Evolutionary conservation across 2,113 vertebrate species (phyloP).

Genomic region (Falco punctatus): DNA sequence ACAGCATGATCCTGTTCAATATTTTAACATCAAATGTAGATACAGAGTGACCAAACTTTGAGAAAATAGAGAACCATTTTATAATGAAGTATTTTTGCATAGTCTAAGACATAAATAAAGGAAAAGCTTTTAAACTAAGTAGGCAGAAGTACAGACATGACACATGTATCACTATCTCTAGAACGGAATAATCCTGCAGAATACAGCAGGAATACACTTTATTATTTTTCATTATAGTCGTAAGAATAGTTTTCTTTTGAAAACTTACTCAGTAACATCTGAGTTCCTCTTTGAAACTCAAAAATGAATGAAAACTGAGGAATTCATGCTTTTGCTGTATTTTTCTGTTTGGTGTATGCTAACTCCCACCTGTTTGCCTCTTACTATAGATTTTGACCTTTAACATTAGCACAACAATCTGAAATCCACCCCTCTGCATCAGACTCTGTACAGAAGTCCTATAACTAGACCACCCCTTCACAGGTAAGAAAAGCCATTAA

Average conservation of each 20-base stretch:
- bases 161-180: rapidly evolving
- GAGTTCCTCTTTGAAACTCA: not conserved
- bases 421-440: not conserved
- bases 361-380: not conserved
- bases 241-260: not conserved
- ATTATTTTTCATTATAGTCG: not conserved
- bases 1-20: not conserved
- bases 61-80: not conserved
- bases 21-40: not conserved
- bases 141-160: not conserved
- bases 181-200: not conserved
- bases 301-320: not conserved
- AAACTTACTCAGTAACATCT: not conserved
- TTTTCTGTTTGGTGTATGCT: not conserved
- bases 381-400: conserved; percentile 11
- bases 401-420: not conserved
- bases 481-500: conserved; percentile 62
- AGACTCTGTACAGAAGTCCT: conserved; percentile 19
- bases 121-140: not conserved
- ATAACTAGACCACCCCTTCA: conserved; percentile 58
- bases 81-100: not conserved
- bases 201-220: not conserved
- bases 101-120: not conserved
- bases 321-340: not conserved
- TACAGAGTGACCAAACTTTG: rapidly evolving